Percentiles rank a stretch among this genome's conserved stretches.
Conservation (phyloP, 2,888 invertebrate species). For the Lissocephala sabroskyi region DNA sequence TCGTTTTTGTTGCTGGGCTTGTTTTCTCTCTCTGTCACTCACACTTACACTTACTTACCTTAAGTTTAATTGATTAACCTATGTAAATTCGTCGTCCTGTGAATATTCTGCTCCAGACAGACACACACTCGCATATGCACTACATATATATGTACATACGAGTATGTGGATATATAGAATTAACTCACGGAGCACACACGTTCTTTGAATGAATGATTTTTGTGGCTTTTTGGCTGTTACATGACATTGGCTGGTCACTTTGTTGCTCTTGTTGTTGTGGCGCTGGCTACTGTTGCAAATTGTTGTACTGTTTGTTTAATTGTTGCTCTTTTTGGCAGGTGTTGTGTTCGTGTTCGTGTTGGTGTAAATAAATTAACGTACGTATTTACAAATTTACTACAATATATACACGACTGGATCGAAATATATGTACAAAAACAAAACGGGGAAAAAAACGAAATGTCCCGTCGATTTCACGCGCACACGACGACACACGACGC, state of each 20-base stretch:
- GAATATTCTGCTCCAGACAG: constrained; percentile 11
- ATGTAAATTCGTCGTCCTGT: constrained; percentile 49
- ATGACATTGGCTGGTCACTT: constrained; percentile 34
- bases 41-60: constrained; percentile 39
- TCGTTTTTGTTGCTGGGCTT: constrained; percentile 25
- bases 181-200: constrained; percentile 28
- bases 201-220: constrained; percentile 34
- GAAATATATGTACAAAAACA: constrained; percentile 55
- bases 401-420: constrained; percentile 41
- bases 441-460: constrained; percentile 55
- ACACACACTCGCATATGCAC: constrained; percentile 12
- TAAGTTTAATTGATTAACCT: constrained; percentile 38
- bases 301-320: constrained; percentile 13
- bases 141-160: constrained; percentile 13
- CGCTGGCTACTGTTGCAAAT: too few relatives aligned
- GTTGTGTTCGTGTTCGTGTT: constrained; percentile 9
- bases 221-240: constrained; percentile 39
- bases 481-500: too few relatives aligned
- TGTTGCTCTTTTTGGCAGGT: constrained; percentile 5
- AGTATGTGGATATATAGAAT: constrained; percentile 8
- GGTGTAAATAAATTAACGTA: constrained; percentile 4
- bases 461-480: constrained; percentile 37
- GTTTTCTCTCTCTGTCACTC: neutral
- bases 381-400: constrained; percentile 36
- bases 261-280: too few relatives aligned